Evolutionary conservation across 2,113 vertebrate species (phyloP), one percentile per base, ranked within the genome.

Genomic region (Geococcyx californianus): DNA sequence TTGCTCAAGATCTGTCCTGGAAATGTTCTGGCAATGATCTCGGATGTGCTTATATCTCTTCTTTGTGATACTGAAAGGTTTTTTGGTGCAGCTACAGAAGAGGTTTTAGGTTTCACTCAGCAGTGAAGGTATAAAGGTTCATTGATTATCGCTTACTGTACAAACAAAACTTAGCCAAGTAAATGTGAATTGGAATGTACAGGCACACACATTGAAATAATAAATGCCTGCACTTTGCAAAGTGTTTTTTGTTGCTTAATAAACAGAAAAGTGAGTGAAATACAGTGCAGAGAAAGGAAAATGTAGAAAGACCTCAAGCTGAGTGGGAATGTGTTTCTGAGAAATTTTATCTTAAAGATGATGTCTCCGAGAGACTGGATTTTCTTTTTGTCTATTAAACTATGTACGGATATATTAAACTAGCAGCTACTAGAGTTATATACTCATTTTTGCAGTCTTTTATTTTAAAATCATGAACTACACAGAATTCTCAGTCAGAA

Each of bases 401-500:
- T n/a, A 68, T 1, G 5, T 44, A 31, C 11, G 60, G 28, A 59
- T 7, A 11, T 23, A 40, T 26, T 62, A 69, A 83, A 89, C 6
- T 52, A 44, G 56, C 7, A 67, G 29, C 24, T 47, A 52, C 2
- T 31, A 54, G 11, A 13, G 15, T 16, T 51, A 13, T 23, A 34
- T 84, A 75, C 74, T 77, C 3, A 40, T 21, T 84, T 81, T 60
- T 80, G 16, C 26, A 55, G 8, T 33, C 19, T 83, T 74, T 85
- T 79, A 31, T 84, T 81, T 93, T 88, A 77, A 85, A 89, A 51
- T 59, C 76, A 98, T 97, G 96, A 98, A 85, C 73, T 98, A 21
- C 95, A 98, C 66, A 96, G 97, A 73, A 98, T 98, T 97, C 52
- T 98, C 60, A 97, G 97, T 88, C 98, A 96, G 64, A 97, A 98